phyloP scores from a whole-genome alignment of 1,140 invertebrate genomes.

The Nasonia giraulti region DNA sequence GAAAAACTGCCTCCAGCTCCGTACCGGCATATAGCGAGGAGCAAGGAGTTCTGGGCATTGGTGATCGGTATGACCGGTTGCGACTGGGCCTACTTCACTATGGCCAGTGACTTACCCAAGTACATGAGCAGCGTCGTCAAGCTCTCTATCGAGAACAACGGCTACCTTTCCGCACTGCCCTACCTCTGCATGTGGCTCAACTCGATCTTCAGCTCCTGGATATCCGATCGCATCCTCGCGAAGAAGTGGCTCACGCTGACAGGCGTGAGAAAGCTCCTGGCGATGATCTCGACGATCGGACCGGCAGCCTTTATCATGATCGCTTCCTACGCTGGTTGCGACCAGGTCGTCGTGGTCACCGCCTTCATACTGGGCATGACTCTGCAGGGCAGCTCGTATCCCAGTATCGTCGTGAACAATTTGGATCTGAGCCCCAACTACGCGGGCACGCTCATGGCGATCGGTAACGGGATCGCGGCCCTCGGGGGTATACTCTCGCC shows the following conservation, averaged over 20 bases:
- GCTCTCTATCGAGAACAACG: constrained; percentile 14
- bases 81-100: constrained; percentile 80
- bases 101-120: constrained; percentile 77
- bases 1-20: constrained; percentile 57
- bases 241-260: not conserved
- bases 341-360: constrained; percentile 53
- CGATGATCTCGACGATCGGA: constrained; percentile 30
- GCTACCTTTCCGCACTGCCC: not conserved
- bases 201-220: constrained; percentile 4
- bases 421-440: constrained; percentile 75
- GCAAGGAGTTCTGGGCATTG: constrained; percentile 75
- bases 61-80: constrained; percentile 77
- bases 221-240: not conserved
- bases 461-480: constrained; percentile 75
- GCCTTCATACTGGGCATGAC: constrained; percentile 58
- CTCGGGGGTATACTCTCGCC: not conserved
- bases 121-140: not conserved
- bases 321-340: constrained; percentile 57
- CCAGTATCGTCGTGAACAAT: constrained; percentile 67
- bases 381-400: constrained; percentile 56
- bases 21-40: constrained; percentile 51
- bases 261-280: not conserved
- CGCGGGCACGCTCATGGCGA: constrained; percentile 75
- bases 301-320: constrained; percentile 54
- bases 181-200: constrained; percentile 24